phyloP scores from a whole-genome alignment of 2,113 vertebrate genomes.

The Oenanthe oenanthe region DNA sequence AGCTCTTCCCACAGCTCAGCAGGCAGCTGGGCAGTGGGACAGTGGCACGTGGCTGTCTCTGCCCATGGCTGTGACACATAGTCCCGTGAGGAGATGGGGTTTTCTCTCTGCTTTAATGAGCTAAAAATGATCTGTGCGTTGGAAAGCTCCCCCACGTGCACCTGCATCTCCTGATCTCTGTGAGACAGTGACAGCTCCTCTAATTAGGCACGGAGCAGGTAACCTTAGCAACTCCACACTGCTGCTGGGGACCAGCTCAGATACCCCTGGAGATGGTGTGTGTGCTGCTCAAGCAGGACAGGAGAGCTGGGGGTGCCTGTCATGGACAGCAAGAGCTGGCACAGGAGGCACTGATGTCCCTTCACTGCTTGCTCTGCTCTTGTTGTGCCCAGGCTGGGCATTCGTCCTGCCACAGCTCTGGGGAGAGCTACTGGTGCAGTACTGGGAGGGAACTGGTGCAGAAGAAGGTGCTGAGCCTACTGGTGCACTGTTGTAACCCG shows the following conservation, averaged over 20 bases:
- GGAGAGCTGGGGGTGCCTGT: not conserved
- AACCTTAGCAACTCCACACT: slow-evolving; percentile 74
- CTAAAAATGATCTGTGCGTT: not conserved
- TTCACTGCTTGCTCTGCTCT: not conserved
- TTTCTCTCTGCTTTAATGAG: not conserved
- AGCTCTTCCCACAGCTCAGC: rapidly evolving
- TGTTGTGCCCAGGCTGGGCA: not conserved
- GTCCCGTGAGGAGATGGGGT: not conserved
- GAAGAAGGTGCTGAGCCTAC: not conserved
- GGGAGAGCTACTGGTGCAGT: not conserved
- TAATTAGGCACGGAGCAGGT: slow-evolving; percentile 66
- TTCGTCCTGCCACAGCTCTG: not conserved
- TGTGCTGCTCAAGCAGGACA: not conserved
- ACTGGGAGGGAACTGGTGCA: not conserved
- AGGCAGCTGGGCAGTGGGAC: rapidly evolving
- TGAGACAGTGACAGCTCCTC: slow-evolving; percentile 55
- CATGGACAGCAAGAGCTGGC: not conserved
- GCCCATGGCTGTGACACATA: not conserved
- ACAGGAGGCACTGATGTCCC: rapidly evolving
- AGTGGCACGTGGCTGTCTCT: not conserved
- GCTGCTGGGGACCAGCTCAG: slow-evolving; percentile 18
- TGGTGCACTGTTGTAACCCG: not conserved
- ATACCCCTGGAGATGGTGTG: not conserved
- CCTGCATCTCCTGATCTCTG: not conserved
- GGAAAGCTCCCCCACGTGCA: not conserved